phyloP scores from a whole-genome alignment of 2,888 invertebrate species.

The Abrostola triplasia region DNA sequence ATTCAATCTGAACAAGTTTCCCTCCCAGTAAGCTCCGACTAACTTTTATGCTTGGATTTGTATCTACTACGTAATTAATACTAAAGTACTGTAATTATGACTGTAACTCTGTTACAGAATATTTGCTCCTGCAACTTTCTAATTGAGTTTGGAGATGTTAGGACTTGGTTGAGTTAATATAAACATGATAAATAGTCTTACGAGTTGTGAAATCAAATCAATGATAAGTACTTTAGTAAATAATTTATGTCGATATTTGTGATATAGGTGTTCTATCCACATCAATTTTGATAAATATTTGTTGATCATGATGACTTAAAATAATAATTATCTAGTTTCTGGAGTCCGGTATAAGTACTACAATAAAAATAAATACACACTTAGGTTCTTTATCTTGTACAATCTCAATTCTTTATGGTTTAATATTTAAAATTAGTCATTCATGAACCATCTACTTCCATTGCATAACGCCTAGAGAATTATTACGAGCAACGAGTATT shows the following conservation, averaged over 20 bases:
- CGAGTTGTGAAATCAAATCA: too few species aligned
- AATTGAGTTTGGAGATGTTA: constrained; percentile 28
- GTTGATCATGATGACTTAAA: too few species aligned
- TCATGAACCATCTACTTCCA: background rate
- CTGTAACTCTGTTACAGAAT: constrained; percentile 43
- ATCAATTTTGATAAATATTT: too few species aligned
- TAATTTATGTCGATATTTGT: too few species aligned
- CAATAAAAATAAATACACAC: too few species aligned
- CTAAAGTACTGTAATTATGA: constrained; percentile 46
- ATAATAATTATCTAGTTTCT: too few species aligned
- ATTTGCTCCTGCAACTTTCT: constrained; percentile 43
- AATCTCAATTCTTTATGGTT: too few species aligned
- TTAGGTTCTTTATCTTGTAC: too few species aligned
- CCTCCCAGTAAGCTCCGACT: constrained; percentile 49
- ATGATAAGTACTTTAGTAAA: too few species aligned
- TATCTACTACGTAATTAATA: constrained; percentile 62
- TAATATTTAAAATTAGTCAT: too few species aligned
- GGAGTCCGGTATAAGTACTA: too few species aligned
- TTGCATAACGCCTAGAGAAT: constrained; percentile 42
- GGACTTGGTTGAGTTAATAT: constrained; percentile 14
- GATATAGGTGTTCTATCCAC: too few species aligned
- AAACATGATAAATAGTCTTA: constrained; percentile 10
- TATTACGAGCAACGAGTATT: constrained; percentile 35
- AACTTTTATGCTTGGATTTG: constrained; percentile 68
- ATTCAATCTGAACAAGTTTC: constrained; percentile 77